Evolutionary conservation across 2,113 vertebrate genomes (phyloP), one percentile per base, ranked within the genome.

Genomic region (Ondatra zibethicus): DNA sequence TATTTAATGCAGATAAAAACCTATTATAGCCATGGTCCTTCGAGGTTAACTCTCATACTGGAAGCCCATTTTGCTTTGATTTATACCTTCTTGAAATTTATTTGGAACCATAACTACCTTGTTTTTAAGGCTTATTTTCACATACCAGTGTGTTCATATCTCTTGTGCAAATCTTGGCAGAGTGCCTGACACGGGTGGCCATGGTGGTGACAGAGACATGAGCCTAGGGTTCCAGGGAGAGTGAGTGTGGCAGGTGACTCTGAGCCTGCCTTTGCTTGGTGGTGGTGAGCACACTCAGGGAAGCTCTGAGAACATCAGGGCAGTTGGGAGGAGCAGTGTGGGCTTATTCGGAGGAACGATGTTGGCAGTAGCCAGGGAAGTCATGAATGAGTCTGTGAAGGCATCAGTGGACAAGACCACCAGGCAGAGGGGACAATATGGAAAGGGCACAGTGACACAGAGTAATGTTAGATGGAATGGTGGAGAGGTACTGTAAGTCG

Each of bases 1-100:
- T 85, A 87, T 85, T 95, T 95, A 93, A 91, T 89, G 91, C 61
- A 72, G 95, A 85, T 80, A 86, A 93, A 93, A 94, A 91, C 65
- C 87, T 27, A 7, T 86, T 42, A 86, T 19, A 17, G 14, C 17
- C 47, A 0, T 19, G 13, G 58, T 76, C 82, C 92, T 86, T 1
- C 0, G 82, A 94, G 94, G 90, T 31, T 17, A 61, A 25, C 92
- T 33, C 16, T 2, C 5, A 42, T 1, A 2, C 52, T 78, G 36
- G 58, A 63, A 86, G 88, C 73, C 72, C 55, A 39, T 31, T 23
- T 45, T 27, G 4, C 68, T 50, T 84, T 73, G 93, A 52, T 65
- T 88, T 94, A 36, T 65, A 33, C 2, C 94, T 87, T 50, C 58
- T 36, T 42, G 85, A 42, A 88, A 65, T 92, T 47, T 61, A 45